Base-by-base conservation (phyloP, 2,888 invertebrate genomes). In the Podotricha telesiphe region DNA sequence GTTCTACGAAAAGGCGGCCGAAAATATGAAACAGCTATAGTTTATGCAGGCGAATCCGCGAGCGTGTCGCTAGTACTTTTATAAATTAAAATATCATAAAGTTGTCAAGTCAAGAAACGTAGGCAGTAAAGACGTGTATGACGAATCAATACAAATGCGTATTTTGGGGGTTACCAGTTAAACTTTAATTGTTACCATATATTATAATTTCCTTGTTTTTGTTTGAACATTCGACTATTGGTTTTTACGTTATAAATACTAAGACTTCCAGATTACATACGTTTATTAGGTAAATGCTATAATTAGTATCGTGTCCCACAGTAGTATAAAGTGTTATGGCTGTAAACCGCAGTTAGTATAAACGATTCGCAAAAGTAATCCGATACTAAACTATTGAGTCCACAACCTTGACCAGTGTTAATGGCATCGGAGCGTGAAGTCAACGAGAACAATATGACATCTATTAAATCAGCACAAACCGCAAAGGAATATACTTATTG, bases 401-500 rank as follows among this genome's bases (percentile, higher is more conserved):
- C 48, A 13, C 62, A 50, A 42, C 72, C 72, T 70, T 73, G 66
- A 50, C 59, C 63, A 56, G 68, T 68, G 70, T 63, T 70, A 66
- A 72, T 66, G 65, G 65, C 69, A 64, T 47, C 65, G 50, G 62
- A 47, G 65, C 71, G 58, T 71, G 65, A 65, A 65, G 67, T 67
- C 55, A 59, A 45, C 7, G 58, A 66, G 68, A 68, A 70, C 72
- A 70, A 70, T 72, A 68, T 68, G 70, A 72, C 55, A 67, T 45
- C 69, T 67, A 58, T 58, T 58, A 63, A 56, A 55, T 53, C 53
- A 68, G 65, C 65, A 37, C 53, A 68, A 66, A 56, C 65, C 69
- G 67, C 67, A 67, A 47, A 50, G 42, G 28, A 47, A 47, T 13
- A 19, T n/a, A 55, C 10, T 48, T 55, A 37, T 56, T 48, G 40